Conservation (phyloP, 2,888 invertebrate genomes). For the Eurytoma adleriae region DNA sequence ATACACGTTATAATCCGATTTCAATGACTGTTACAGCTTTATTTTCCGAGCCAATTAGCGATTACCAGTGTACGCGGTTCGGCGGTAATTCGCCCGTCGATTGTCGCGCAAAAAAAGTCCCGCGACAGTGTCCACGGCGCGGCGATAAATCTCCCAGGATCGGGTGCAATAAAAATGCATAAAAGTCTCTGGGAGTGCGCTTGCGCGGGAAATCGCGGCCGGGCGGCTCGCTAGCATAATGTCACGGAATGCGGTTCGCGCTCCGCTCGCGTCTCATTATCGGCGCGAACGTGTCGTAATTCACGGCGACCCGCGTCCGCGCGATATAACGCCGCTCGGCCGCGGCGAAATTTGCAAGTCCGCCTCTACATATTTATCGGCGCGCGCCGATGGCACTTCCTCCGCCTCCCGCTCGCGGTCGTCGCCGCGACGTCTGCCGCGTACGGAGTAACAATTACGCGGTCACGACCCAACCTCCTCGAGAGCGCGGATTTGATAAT, state of each 20-base stretch:
- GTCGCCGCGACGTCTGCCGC: background rate
- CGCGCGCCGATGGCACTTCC: conserved; percentile 4
- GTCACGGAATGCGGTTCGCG: conserved; percentile 27
- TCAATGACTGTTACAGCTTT: too few species aligned
- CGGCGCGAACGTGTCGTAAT: conserved; percentile 37
- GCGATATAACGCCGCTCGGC: background rate
- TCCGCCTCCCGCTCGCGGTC: conserved; percentile 9
- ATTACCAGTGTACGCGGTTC: too few species aligned
- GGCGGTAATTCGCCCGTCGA: too few species aligned
- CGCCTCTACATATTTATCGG: conserved; percentile 34
- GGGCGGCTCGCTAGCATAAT: conserved; percentile 20
- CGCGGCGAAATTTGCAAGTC: conserved; percentile 30
- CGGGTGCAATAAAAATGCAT: conserved; percentile 8
- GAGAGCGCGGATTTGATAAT: conserved; percentile 36
- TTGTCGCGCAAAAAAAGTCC: too few species aligned
- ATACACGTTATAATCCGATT: too few species aligned
- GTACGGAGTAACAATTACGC: conserved; percentile 43
- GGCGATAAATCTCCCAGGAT: too few species aligned
- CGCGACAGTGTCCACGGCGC: too few species aligned
- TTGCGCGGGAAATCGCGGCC: too few species aligned
- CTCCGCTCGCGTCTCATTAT: conserved; percentile 43
- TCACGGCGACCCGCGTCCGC: background rate
- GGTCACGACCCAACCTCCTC: conserved; percentile 33
- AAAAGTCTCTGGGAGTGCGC: background rate
- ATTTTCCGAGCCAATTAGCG: too few species aligned